Evolutionary conservation across 2,888 invertebrate species (phyloP), one percentile per base, ranked within the genome.

Genomic region (Barypeithes pellucidus): DNA sequence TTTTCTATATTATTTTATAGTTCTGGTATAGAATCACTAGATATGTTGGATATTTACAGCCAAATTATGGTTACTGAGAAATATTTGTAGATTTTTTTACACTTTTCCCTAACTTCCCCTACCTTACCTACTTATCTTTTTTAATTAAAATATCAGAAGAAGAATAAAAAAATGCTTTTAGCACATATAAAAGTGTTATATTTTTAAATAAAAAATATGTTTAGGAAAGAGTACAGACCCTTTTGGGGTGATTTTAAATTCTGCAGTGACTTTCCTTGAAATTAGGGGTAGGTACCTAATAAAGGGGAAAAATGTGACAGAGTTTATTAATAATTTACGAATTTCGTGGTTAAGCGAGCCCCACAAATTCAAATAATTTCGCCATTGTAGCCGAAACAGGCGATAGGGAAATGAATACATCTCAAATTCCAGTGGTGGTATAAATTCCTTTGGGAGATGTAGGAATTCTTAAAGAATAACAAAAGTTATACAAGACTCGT

Each of bases 321-420:
- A 69, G 65, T 72, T 69, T 67, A 77, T 78, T 76, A 78, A 78
- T 78, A 78, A 78, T 77, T 78, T 75, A 20, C 14, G 45, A 47
- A 45, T 47, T n/a, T 45, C 22, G n/a, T 20, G 14, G 45, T 29
- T 4, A 62, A 45, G 47, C 16, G 24, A n/a, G 61, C 41, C 61
- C 61, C 43, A 24, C 24, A 45, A 47, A 20, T 45, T 62, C 8
- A 62, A 62, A 45, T 47, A 24, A 22, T 62, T 24, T 62, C 22
- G 36, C 14, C 61, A 14, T 61, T 61, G 22, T 47, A n/a, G 20
- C 18, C 41, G 43, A 59, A 41, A 14, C 20, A 20, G 33, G 65
- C 14, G 50, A 65, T 24, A 52, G 63, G 47, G 47, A 29, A 18
- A n/a, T 43, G 9, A 29, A 43, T 45, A 24, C 62, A 29, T 62